These are phyloP conservation scores for Microcebus lehilahytsara DNA, from an alignment of 2,113 vertebrate species.

Conservation along the genomic window DNA sequence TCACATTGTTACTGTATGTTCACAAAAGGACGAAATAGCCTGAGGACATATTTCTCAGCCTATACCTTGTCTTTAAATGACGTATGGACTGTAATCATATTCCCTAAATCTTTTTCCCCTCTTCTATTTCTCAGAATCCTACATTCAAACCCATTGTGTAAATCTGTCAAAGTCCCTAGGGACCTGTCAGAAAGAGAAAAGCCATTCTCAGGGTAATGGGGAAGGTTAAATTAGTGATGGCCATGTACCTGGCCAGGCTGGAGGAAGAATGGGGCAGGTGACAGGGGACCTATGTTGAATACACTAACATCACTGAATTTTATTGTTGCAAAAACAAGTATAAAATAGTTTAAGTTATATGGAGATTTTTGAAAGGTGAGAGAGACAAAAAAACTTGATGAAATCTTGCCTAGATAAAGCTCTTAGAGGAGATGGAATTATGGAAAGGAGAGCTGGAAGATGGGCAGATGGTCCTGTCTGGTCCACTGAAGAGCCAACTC, in stretches of 20 bases:
- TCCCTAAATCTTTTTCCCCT: not conserved
- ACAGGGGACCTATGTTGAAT: not conserved
- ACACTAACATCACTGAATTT: not conserved
- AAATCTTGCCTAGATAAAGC: not conserved
- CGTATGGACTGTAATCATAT: not conserved
- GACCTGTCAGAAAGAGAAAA: not conserved
- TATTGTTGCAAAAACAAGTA: not conserved
- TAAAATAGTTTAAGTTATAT: not conserved
- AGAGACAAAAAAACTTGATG: not conserved
- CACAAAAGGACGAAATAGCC: not conserved
- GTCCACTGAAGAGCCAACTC: not conserved
- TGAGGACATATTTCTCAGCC: not conserved
- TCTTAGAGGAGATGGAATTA: not conserved
- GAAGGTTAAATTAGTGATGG: not conserved
- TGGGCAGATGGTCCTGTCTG: not conserved
- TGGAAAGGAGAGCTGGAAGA: not conserved
- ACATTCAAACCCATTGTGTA: not conserved
- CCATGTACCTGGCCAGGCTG: not conserved
- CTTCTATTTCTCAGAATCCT: not conserved
- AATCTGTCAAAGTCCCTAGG: not conserved
- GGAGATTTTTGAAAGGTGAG: not conserved
- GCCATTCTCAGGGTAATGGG: no score
- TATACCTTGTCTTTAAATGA: not conserved
- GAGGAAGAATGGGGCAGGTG: rapidly evolving
- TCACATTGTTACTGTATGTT: no score